phyloP scores from a whole-genome alignment of 2,797 vertebrate species.

The Macropus fuliginosus region DNA sequence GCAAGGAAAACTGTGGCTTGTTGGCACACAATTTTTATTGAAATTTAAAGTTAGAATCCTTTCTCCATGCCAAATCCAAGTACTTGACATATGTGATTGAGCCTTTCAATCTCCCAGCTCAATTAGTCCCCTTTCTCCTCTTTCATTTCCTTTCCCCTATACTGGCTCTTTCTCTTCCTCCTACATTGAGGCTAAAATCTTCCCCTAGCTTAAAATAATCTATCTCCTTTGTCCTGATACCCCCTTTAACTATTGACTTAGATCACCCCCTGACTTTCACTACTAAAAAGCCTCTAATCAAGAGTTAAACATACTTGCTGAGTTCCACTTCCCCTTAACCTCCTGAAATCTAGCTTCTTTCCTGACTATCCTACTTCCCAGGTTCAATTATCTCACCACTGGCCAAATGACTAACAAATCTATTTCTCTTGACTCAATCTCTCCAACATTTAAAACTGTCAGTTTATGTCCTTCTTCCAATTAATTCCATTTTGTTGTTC shows the following conservation, averaged over 20 bases:
- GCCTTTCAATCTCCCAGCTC: not conserved
- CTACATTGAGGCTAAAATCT: not conserved
- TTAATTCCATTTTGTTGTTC: not conserved
- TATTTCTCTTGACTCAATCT: not conserved
- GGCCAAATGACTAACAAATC: not conserved
- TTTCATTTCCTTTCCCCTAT: not conserved
- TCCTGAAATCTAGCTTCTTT: not conserved
- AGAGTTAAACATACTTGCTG: not conserved
- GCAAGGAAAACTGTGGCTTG: not conserved
- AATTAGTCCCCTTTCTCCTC: not conserved
- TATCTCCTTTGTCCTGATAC: not conserved
- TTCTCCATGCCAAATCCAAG: not conserved
- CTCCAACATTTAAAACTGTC: not conserved
- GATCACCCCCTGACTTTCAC: not conserved
- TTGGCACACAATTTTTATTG: not conserved
- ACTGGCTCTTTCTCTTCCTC: not conserved
- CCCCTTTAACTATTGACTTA: not conserved
- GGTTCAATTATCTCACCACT: not conserved
- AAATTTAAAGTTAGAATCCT: not conserved
- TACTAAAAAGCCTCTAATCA: not conserved
- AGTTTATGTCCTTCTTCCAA: not conserved
- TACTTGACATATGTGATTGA: too few species aligned
- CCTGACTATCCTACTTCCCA: not conserved
- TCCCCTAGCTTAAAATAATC: not conserved
- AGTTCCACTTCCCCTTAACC: not conserved